phyloP scores from a whole-genome alignment of 2,888 invertebrate genomes.

The Marronus borbonicus region DNA sequence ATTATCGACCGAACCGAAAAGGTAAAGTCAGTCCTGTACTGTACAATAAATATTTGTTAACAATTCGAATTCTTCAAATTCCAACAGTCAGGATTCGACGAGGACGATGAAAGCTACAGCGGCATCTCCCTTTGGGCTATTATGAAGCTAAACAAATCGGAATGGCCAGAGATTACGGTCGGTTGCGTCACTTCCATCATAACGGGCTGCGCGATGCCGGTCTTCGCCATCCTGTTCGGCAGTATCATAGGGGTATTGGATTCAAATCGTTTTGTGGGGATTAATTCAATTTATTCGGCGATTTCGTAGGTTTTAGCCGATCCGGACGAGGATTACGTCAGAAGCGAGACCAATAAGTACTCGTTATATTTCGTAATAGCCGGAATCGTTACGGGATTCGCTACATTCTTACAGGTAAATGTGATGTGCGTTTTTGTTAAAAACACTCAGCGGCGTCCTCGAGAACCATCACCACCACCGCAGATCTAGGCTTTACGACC shows the following conservation, averaged over 20 bases:
- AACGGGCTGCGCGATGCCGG: conserved; percentile 82
- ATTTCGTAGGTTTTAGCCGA: conserved; percentile 71
- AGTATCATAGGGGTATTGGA: conserved; percentile 76
- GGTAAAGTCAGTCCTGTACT: not conserved
- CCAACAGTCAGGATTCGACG: not conserved
- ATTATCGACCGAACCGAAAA: conserved; percentile 13
- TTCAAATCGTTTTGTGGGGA: not conserved
- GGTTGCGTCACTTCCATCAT: conserved; percentile 77
- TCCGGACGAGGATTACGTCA: conserved; percentile 71
- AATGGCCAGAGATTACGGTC: conserved; percentile 77
- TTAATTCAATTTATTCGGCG: not conserved
- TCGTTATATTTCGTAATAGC: conserved; percentile 79
- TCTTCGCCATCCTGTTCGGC: conserved; percentile 82
- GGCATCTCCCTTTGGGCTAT: conserved; percentile 33
- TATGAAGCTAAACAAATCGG: conserved; percentile 74
- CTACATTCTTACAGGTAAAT: conserved; percentile 79
- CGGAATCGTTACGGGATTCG: conserved; percentile 77
- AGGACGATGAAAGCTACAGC: not conserved
- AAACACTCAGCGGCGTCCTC: too few relatives aligned
- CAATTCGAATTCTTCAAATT: not conserved
- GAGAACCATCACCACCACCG: too few relatives aligned
- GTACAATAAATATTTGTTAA: not conserved
- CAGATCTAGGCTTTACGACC: too few relatives aligned
- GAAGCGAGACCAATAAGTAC: conserved; percentile 75
- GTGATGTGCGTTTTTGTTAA: conserved; percentile 18